A percentile compares a stretch with the other conserved stretches of the same genome.
phyloP scores from a whole-genome alignment of 2,797 vertebrate species.

The Molossus molossus region DNA sequence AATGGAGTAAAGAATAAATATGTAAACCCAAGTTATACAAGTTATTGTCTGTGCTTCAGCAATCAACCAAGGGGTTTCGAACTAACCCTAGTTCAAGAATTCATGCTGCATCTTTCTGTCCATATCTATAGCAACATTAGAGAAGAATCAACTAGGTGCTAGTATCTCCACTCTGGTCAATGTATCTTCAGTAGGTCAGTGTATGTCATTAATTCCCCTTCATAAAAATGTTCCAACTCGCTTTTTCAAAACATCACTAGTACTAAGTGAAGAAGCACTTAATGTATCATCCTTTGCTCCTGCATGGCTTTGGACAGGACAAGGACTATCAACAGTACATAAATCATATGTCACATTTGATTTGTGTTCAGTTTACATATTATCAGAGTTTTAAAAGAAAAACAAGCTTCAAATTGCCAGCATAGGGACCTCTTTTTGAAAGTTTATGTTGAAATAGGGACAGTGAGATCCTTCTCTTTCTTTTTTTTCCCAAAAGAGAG shows the following conservation, averaged over 20 bases:
- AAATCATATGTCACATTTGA: constrained; percentile 64
- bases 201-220: constrained; percentile 4
- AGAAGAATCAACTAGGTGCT: background rate
- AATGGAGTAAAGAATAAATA: background rate
- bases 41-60: background rate
- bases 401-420: background rate
- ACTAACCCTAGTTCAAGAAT: background rate
- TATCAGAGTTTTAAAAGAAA: constrained; percentile 54
- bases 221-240: constrained; percentile 44
- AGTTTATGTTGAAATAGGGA: constrained; percentile 59
- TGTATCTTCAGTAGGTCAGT: background rate
- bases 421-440: background rate
- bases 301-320: constrained; percentile 45
- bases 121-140: background rate
- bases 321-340: constrained; percentile 32
- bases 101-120: background rate
- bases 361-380: constrained; percentile 49
- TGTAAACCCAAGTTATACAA: background rate
- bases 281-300: constrained; percentile 59
- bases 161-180: background rate
- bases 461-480: constrained; percentile 28
- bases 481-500: constrained; percentile 28
- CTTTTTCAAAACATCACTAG: constrained; percentile 58
- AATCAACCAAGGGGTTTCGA: constrained; percentile 6
- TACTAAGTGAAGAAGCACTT: constrained; percentile 16